A percentile compares a stretch with the other conserved stretches of the same genome.
phyloP scores from a whole-genome alignment of 2,113 vertebrate genomes.

The Myrmecophaga tridactyla region DNA sequence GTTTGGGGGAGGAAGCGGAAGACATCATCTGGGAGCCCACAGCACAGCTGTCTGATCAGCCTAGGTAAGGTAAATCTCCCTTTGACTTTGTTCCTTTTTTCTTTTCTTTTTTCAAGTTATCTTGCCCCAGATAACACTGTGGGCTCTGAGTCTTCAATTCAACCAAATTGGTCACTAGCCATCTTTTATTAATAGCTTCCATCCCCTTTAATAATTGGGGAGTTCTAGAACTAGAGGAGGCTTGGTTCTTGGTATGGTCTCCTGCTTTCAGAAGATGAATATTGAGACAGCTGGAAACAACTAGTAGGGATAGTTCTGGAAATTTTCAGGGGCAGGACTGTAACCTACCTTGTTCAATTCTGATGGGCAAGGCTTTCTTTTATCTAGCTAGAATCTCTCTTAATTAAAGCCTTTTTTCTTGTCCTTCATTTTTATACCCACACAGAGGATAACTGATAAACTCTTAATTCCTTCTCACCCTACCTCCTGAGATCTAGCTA shows the following conservation, averaged over 20 bases:
- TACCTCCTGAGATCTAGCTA: neutral
- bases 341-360: neutral
- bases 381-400: neutral
- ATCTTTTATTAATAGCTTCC: neutral
- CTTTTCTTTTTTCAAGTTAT: neutral
- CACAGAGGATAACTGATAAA: neutral
- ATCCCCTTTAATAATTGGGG: neutral
- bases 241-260: neutral
- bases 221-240: neutral
- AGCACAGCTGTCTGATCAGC: constrained; percentile 23
- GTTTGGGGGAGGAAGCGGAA: neutral
- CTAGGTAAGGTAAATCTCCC: neutral
- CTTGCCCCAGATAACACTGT: neutral
- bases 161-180: neutral
- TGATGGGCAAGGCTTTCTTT: neutral
- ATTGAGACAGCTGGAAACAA: neutral
- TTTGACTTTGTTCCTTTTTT: neutral
- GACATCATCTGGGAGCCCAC: neutral
- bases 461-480: neutral
- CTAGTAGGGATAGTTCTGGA: neutral
- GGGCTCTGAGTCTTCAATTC: neutral
- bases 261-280: neutral
- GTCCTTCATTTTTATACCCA: neutral
- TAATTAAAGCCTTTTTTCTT: neutral
- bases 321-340: neutral